These are phyloP conservation scores for Gobio occitaniae DNA, from an alignment of 2,797 vertebrate species.

Conservation along the genomic window DNA sequence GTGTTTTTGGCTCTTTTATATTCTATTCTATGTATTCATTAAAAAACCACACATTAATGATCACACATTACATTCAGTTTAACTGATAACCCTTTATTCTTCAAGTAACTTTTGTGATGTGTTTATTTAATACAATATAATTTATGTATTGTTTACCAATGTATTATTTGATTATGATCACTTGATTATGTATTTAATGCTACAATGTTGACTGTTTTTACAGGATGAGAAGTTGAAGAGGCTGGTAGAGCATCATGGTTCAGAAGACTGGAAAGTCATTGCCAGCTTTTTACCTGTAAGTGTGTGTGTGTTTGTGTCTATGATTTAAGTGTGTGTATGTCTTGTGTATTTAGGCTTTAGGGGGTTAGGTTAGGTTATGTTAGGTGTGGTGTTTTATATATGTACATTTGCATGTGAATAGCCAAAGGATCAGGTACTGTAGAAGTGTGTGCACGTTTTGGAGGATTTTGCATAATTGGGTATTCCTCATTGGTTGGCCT, in stretches of 20 bases:
- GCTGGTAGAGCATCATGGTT: constrained; percentile 94
- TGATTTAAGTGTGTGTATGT: constrained; percentile 27
- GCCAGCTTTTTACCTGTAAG: constrained; percentile 95
- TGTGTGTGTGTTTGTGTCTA: constrained; percentile 55
- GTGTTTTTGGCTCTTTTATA: neutral
- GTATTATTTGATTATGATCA: neutral
- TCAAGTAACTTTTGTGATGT: neutral
- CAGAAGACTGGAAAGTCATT: constrained; percentile 98
- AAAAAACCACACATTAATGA: neutral
- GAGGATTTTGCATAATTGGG: constrained; percentile 61
- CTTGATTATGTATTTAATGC: neutral
- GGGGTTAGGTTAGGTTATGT: constrained; percentile 52
- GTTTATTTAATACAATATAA: neutral
- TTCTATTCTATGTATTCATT: neutral
- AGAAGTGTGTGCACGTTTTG: constrained; percentile 51
- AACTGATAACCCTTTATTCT: neutral
- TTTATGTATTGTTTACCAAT: neutral
- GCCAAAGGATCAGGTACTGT: constrained; percentile 58
- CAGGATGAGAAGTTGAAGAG: constrained; percentile 99
- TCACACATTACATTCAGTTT: neutral
- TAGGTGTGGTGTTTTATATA: constrained; percentile 58
- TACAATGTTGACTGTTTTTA: constrained; percentile 48
- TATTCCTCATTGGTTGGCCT: constrained; percentile 56
- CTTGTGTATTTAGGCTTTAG: constrained; percentile 40
- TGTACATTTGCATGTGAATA: constrained; percentile 61